phyloP scores from a whole-genome alignment of 2,113 vertebrate species.

The Stegastes partitus region DNA sequence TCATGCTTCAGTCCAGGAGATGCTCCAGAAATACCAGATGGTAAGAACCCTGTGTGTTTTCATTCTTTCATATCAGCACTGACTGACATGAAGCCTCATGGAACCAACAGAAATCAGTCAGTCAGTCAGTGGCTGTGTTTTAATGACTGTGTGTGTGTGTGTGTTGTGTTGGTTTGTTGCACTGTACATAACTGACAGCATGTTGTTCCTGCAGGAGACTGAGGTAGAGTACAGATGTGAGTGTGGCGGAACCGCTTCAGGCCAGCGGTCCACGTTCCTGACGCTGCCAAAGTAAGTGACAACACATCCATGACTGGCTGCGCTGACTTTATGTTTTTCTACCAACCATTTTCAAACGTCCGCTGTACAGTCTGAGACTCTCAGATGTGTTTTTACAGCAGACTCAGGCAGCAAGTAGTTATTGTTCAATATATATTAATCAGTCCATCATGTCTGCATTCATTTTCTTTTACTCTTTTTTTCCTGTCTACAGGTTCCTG shows the following conservation, averaged over 20 bases:
- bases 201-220: constrained; percentile 4
- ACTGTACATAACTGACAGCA: neutral
- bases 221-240: neutral
- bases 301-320: neutral
- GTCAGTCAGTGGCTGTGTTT: too few relatives aligned
- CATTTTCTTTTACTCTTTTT: neutral
- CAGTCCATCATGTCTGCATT: neutral
- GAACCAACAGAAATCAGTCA: too few relatives aligned
- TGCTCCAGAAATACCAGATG: neutral
- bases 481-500: neutral
- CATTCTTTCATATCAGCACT: too few relatives aligned
- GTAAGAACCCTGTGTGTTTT: too few relatives aligned
- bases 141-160: too few relatives aligned
- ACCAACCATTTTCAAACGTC: neutral
- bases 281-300: neutral
- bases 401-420: too few relatives aligned
- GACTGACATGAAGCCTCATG: too few relatives aligned
- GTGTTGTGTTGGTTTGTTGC: neutral
- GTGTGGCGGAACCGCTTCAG: constrained; percentile 10
- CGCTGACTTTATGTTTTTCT: neutral
- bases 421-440: too few relatives aligned
- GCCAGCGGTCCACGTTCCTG: neutral
- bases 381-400: too few relatives aligned
- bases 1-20: neutral
- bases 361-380: neutral